Base-by-base conservation (phyloP, 2,888 invertebrate genomes). In the Luperina nickerlii region DNA sequence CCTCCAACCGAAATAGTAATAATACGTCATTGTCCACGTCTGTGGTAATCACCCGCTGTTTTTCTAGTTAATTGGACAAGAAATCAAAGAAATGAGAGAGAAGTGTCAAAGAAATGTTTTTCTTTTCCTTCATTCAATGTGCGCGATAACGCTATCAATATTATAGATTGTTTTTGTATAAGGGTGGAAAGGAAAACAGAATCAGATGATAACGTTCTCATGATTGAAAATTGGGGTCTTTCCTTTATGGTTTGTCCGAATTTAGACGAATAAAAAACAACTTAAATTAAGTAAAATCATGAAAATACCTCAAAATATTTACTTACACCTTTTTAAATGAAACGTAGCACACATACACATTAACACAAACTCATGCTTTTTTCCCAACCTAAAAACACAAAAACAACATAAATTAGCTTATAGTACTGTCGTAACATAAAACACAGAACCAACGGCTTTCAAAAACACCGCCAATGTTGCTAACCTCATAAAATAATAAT, bases 41-140 rank as follows among this genome's bases (percentile, higher is more conserved):
- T 91, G 88, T 79, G 89, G 91, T 93, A 92, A 95, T 93, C 92
- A 90, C 90, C 93, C 89, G 93, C 93, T 96, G 96, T 96, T 96
- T 95, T 96, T 95, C 95, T 94, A 93, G 92, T 93, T 96, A 96
- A 96, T 96, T 96, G 96, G 96, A 90, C 92, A 91, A 96, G 95
- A 93, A 95, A 95, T 96, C 96, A 96, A 92, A 90, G 88, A 90
- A 89, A 90, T 86, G 87, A 82, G 82, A 84, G 85, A 82, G 83
- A 84, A 78, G 81, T 82, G 86, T 85, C 87, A 85, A 85, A 83
- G 74, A 83, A 87, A 89, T 89, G 83, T 89, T 84, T 89, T 90
- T 87, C 76, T 84, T 85, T 74, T 68, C n/a, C 63, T 74, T 81
- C 78, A 78, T 82, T 77, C 68, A 78, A 72, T 88, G 11, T 60